These are phyloP conservation scores for Brachyptera risi DNA, from an alignment of 2,888 invertebrate genomes.

Conservation along the genomic window DNA sequence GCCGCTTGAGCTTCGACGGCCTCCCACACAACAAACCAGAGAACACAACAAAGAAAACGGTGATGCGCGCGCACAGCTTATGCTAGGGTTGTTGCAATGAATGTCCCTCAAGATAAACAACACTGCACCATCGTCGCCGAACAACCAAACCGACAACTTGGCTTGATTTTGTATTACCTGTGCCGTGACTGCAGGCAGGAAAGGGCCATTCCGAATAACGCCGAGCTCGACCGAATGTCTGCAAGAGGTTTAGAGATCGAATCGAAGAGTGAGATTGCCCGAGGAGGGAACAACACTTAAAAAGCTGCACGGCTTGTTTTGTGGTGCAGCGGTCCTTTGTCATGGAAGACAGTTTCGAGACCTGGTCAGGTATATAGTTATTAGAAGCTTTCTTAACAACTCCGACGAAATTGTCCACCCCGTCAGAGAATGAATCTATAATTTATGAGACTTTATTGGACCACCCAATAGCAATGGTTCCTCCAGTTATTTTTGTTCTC, in stretches of 20 bases:
- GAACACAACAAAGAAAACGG: conserved; percentile 4
- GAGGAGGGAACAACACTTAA: not conserved
- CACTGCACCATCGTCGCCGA: too few species aligned
- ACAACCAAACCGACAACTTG: too few species aligned
- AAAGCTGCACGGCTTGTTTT: not conserved
- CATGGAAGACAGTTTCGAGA: not conserved
- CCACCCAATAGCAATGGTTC: too few species aligned
- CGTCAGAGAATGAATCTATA: not conserved
- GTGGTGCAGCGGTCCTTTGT: not conserved
- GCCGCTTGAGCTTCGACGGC: not conserved
- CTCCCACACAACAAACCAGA: not conserved
- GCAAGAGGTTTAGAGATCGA: too few species aligned
- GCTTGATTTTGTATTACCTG: too few species aligned
- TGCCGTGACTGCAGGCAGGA: not conserved
- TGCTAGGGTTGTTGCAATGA: not conserved
- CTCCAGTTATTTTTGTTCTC: too few species aligned
- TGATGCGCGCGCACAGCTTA: conserved; percentile 3
- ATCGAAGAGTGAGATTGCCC: not conserved
- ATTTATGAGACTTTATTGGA: too few species aligned
- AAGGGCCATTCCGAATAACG: not conserved
- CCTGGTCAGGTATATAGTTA: too few species aligned
- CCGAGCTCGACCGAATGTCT: not conserved
- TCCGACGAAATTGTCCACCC: not conserved
- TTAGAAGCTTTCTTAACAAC: too few species aligned
- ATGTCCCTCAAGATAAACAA: not conserved